Percentiles rank a stretch among this genome's conserved stretches.
Evolutionary conservation across 2,888 invertebrate genomes (phyloP).

Genomic region (Athripsodes cinereus): DNA sequence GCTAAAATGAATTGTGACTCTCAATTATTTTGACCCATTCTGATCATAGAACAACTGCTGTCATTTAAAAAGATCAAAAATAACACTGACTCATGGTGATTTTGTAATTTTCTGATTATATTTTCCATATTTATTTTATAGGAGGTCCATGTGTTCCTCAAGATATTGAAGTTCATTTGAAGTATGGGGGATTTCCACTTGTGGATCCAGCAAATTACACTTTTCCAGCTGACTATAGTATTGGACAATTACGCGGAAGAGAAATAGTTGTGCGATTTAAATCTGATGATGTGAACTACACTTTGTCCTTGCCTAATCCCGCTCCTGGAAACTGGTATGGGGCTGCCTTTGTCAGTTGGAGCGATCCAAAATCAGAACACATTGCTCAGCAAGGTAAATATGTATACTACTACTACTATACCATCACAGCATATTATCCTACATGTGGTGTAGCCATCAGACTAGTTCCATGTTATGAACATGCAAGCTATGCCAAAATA

Average conservation of each 20-base stretch:
- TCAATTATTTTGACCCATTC: too few species aligned
- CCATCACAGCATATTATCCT: too few species aligned
- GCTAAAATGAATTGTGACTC: too few species aligned
- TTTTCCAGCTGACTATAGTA: constrained; percentile 62
- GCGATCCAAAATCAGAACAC: constrained; percentile 62
- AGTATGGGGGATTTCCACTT: constrained; percentile 77
- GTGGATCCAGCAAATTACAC: constrained; percentile 75
- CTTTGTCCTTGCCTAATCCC: constrained; percentile 58
- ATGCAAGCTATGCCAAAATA: too few species aligned
- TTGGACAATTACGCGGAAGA: constrained; percentile 42
- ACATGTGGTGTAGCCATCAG: too few species aligned
- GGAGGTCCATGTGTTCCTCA: constrained; percentile 56
- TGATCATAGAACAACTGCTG: too few species aligned
- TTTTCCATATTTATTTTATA: too few species aligned
- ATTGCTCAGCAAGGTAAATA: constrained; percentile 69
- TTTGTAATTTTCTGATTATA: too few species aligned
- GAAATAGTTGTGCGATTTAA: constrained; percentile 53
- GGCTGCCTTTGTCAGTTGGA: constrained; percentile 70
- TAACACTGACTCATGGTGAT: too few species aligned
- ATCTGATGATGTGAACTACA: constrained; percentile 56
- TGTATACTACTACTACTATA: too few species aligned
- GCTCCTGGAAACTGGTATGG: constrained; percentile 75
- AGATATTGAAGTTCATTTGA: constrained; percentile 64
- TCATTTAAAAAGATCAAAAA: too few species aligned
- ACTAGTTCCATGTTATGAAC: too few species aligned